Conservation (phyloP, 2,888 invertebrate species). For the Pristionchus entomophagus region DNA sequence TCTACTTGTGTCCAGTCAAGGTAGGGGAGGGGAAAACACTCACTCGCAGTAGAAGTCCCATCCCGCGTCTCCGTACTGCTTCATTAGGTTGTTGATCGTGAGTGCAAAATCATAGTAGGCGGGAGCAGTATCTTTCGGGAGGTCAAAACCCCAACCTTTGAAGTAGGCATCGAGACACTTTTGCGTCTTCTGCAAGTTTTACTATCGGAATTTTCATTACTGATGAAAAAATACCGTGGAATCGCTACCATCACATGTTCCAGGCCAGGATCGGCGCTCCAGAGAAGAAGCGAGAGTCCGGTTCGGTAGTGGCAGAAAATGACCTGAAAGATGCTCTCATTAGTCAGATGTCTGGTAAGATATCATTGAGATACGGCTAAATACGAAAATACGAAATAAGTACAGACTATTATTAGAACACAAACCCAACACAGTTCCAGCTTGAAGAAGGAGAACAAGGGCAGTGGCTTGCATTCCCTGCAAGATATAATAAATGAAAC, state of each 20-base stretch:
- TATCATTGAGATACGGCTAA: too few relatives aligned
- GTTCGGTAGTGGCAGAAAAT: neutral
- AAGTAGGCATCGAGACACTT: neutral
- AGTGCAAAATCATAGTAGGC: neutral
- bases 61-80: neutral
- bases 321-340: neutral
- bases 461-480: neutral
- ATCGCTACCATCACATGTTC: slow-evolving; percentile 3
- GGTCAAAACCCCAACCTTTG: neutral
- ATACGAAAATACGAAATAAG: too few relatives aligned
- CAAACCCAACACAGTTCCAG: neutral
- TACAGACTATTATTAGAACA: too few relatives aligned
- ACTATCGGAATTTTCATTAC: too few relatives aligned
- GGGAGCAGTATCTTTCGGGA: neutral
- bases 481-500: neutral
- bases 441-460: neutral
- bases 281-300: neutral
- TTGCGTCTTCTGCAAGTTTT: neutral
- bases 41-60: slow-evolving; percentile 21
- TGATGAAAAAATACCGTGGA: neutral
- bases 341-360: too few relatives aligned
- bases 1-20: neutral
- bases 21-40: neutral
- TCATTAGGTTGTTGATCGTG: neutral
- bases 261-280: neutral